These are phyloP conservation scores for Lasioglossum vierecki DNA, from an alignment of 2,888 invertebrate genomes.

Conservation along the genomic window DNA sequence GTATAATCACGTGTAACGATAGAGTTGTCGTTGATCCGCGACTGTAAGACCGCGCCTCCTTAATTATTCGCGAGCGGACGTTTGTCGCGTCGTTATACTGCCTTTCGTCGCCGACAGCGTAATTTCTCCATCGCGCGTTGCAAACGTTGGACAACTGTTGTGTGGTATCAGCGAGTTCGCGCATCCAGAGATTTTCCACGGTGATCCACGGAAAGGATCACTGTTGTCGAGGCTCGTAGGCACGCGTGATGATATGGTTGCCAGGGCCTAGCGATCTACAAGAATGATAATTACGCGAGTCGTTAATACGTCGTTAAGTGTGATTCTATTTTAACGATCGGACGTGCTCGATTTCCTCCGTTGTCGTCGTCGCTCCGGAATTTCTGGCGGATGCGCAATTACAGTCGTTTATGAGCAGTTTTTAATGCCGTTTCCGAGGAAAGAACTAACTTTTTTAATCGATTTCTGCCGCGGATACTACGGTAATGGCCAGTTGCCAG, in stretches of 20 bases:
- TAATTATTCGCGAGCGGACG: conserved; percentile 43
- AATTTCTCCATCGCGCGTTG: conserved; percentile 21
- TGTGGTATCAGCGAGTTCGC: not conserved
- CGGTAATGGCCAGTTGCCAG: not conserved
- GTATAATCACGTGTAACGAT: conserved; percentile 32
- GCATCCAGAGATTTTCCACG: conserved; percentile 25
- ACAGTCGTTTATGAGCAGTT: conserved; percentile 15
- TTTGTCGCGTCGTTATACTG: conserved; percentile 42
- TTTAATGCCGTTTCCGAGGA: not conserved
- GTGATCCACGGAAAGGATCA: not conserved
- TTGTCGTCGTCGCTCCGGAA: conserved; percentile 29
- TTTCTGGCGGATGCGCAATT: conserved; percentile 38
- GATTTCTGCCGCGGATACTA: not conserved
- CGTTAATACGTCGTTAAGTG: conserved; percentile 67
- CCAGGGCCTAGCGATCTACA: conserved; percentile 37
- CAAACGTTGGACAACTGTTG: not conserved
- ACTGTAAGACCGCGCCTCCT: conserved; percentile 25
- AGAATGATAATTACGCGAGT: conserved; percentile 63
- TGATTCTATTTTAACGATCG: conserved; percentile 60
- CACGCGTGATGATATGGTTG: conserved; percentile 45
- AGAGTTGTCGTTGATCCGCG: conserved; percentile 20
- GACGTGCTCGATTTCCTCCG: conserved; percentile 28
- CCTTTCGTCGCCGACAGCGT: conserved; percentile 24
- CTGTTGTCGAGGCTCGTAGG: not conserved
- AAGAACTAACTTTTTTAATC: not conserved